Conservation (phyloP, 2,113 vertebrate genomes). For the Sclerurus mexicanus region DNA sequence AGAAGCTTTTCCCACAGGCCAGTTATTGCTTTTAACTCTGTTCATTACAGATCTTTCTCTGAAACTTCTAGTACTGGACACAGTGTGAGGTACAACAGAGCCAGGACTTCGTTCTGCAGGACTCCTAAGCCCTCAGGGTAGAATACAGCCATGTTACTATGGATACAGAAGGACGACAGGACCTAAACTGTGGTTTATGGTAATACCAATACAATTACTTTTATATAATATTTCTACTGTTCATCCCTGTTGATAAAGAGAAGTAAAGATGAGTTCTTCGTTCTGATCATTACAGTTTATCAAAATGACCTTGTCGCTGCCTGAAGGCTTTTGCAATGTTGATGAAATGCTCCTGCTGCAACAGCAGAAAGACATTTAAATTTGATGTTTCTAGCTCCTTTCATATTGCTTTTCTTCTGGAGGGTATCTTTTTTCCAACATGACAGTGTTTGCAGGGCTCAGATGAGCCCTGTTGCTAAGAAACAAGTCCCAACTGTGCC, state of each 20-base stretch:
- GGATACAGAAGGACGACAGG: neutral
- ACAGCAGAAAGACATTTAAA: neutral
- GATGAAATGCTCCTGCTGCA: neutral
- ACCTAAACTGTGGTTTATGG: neutral
- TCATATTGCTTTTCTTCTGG: neutral
- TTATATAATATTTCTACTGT: neutral
- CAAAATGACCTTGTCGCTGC: neutral
- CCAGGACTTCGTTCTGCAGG: neutral
- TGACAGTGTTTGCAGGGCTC: slow-evolving; percentile 43
- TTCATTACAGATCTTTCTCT: neutral
- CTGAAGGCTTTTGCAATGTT: neutral
- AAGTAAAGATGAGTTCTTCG: neutral
- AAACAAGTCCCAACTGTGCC: slow-evolving; percentile 69
- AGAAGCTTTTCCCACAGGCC: neutral
- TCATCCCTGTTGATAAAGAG: neutral
- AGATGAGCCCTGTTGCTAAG: slow-evolving; percentile 76
- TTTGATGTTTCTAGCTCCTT: neutral
- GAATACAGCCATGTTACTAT: neutral
- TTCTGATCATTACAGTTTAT: neutral
- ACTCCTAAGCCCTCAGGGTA: neutral
- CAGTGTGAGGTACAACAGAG: neutral
- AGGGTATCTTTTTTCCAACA: slow-evolving; percentile 28
- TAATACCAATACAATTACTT: neutral
- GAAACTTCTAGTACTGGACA: neutral
- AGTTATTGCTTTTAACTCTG: neutral